Conservation (phyloP, 1,140 invertebrate genomes). For the Tetranychus cinnabarinus region DNA sequence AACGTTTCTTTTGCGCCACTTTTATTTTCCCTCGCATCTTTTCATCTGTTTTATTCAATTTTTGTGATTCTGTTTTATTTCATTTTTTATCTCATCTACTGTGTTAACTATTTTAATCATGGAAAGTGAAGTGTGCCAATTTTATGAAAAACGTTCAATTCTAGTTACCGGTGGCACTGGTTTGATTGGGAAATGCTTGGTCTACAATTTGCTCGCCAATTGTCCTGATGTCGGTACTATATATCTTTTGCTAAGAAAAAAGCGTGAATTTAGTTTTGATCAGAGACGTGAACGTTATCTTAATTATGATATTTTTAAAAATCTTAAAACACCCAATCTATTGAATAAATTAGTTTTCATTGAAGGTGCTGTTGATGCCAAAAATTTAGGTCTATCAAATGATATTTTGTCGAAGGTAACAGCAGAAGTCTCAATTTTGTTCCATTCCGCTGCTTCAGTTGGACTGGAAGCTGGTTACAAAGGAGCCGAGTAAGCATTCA, state of each 20-base stretch:
- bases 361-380: not conserved
- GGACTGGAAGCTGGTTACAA: constrained; percentile 91
- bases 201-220: constrained; percentile 25
- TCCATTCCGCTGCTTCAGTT: constrained; percentile 93
- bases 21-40: too few species aligned
- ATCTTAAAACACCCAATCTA: not conserved
- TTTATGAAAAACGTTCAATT: constrained; percentile 36
- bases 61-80: too few species aligned
- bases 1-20: too few species aligned
- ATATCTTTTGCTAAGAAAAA: constrained; percentile 22
- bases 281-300: constrained; percentile 12
- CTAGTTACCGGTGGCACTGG: constrained; percentile 39
- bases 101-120: too few species aligned
- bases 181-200: constrained; percentile 41
- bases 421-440: constrained; percentile 54
- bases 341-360: not conserved
- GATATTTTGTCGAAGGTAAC: not conserved
- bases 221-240: constrained; percentile 21
- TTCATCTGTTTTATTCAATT: too few species aligned
- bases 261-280: constrained; percentile 17
- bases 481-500: constrained; percentile 35
- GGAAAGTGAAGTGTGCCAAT: constrained; percentile 15
- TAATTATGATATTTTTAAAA: not conserved
- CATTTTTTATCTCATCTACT: too few species aligned
- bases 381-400: not conserved